Base-by-base conservation (phyloP, 2,888 invertebrate species). In the Dermolepida albohirtum region DNA sequence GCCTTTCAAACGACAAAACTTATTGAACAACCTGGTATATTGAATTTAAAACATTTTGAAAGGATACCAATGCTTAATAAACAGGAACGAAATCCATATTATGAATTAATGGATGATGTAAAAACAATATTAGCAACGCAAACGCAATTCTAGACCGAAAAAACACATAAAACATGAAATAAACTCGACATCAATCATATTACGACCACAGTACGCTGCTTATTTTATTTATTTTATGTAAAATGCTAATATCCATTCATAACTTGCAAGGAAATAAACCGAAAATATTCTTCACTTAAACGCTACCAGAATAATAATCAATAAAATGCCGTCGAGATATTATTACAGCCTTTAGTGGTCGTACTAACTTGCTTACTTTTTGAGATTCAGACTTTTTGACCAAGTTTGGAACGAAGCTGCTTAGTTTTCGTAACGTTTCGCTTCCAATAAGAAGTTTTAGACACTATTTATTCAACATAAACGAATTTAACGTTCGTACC, bases 261-360 rank as follows among this genome's bases (percentile, higher is more conserved):
- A 62, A 47, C 47, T 62, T 17, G 34, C 10, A 47, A 11, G n/a
- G 47, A 62, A 34, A 47, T 62, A 34, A 62, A 12, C 16, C 39
- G 11, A 62, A 59, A 47, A 47, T 62, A 62, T 49, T 34, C 17
- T 16, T 34, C 16, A 6, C n/a, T 10, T 10, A 34, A 47, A 17
- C 47, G 34, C 47, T 47, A 47, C 34, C 12, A 59, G 44, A 47
- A 34, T 59, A 47, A 44, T 17, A 62, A 62, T 62, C 57, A 34
- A 62, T 62, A 62, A 54, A 54, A 29, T 34, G 47, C 29, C 59
- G 59, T 29, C 10, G 43, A 62, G 47, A 43, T 62, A 62, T 62
- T 62, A 47, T 62, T 62, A 62, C 47, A 44, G 34, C 8, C 12
- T 47, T 62, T 16, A 34, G 59, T 34, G 11, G 47, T 62, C 34